These are phyloP conservation scores for Clostera curtula DNA, from an alignment of 2,888 invertebrate species.

Conservation along the genomic window DNA sequence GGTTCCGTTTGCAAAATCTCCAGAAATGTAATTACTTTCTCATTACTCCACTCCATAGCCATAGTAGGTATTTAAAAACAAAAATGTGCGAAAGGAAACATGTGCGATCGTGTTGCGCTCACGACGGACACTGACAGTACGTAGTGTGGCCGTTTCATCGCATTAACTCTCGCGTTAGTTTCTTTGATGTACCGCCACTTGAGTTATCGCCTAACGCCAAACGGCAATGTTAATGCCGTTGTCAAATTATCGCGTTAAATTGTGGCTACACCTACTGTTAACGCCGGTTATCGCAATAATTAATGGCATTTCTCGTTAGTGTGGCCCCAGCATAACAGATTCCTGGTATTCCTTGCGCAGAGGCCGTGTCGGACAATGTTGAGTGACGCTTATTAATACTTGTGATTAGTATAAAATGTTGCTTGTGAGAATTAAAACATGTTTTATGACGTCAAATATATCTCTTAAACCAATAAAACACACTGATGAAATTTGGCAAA, in stretches of 20 bases:
- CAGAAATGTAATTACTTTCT: not conserved
- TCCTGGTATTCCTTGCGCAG: too few species aligned
- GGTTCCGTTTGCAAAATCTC: conserved; percentile 6
- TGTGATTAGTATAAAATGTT: too few species aligned
- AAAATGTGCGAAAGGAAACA: too few species aligned
- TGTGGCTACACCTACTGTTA: conserved; percentile 1
- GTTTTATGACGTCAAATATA: too few species aligned
- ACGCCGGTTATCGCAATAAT: not conserved
- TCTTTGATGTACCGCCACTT: conserved; percentile 4
- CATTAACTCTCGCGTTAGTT: conserved; percentile 2
- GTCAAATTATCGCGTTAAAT: conserved; percentile 7
- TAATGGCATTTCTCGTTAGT: not conserved
- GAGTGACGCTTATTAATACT: too few species aligned
- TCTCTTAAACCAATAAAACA: too few species aligned
- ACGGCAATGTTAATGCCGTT: conserved; percentile 9
- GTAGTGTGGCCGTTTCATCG: conserved; percentile 2
- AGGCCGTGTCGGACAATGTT: too few species aligned
- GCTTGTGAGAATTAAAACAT: too few species aligned
- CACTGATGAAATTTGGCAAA: too few species aligned
- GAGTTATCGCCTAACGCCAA: conserved; percentile 4
- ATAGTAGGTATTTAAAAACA: too few species aligned
- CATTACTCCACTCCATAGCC: conserved; percentile 2
- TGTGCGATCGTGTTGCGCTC: conserved; percentile 1
- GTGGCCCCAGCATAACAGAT: not conserved
- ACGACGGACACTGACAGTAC: conserved; percentile 2